A percentile compares a stretch with the other conserved stretches of the same genome.
These are phyloP conservation scores for Lutjanus argentimaculatus DNA, from an alignment of 2,797 vertebrate genomes.

Conservation along the genomic window DNA sequence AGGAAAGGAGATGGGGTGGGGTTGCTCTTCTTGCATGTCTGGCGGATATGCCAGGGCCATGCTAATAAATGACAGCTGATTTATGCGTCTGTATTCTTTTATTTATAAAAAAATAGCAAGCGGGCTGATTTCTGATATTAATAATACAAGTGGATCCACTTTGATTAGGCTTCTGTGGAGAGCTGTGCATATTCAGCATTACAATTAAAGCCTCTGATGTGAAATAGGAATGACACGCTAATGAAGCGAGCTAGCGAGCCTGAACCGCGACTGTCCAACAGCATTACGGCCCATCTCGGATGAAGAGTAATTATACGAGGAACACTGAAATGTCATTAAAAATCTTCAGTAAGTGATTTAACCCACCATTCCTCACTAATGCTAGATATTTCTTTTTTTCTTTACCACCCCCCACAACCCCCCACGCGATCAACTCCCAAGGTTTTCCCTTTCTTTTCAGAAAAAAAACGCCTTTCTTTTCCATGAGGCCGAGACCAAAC, in stretches of 20 bases:
- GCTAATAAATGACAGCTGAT: constrained; percentile 99
- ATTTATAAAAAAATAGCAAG: constrained; percentile 99
- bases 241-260: constrained; percentile 99
- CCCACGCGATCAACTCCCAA: constrained; percentile 62
- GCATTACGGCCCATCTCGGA: constrained; percentile 99
- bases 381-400: constrained; percentile 81
- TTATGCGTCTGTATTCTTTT: constrained; percentile 99
- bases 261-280: constrained; percentile 99
- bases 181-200: constrained; percentile 99
- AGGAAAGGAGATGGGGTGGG: constrained; percentile 88
- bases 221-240: constrained; percentile 99
- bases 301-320: constrained; percentile 99
- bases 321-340: constrained; percentile 99
- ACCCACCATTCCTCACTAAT: constrained; percentile 97
- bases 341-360: constrained; percentile 99
- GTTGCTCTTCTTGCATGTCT: constrained; percentile 92
- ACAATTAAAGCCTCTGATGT: constrained; percentile 99
- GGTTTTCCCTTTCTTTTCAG: constrained; percentile 36
- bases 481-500: constrained; percentile 85
- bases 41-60: constrained; percentile 97
- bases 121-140: constrained; percentile 99
- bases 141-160: constrained; percentile 99
- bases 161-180: constrained; percentile 99
- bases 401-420: constrained; percentile 49
- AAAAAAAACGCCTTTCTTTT: constrained; percentile 18